A percentile compares a stretch with the other conserved stretches of the same genome.
These are phyloP conservation scores for Cremastinae sp. DNA, from an alignment of 2,888 invertebrate genomes.

Conservation along the genomic window DNA sequence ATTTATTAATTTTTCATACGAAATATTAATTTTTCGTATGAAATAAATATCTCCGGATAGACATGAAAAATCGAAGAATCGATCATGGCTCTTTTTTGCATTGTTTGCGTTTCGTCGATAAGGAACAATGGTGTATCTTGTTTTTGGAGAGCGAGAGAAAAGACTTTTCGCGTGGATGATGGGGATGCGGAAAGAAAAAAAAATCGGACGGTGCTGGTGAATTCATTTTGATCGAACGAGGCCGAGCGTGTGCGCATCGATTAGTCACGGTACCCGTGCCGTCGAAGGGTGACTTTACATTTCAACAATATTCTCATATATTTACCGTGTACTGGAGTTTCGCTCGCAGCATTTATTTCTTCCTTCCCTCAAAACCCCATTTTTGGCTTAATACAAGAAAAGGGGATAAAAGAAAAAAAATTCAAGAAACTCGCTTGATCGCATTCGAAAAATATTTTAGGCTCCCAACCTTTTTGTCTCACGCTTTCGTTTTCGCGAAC, in stretches of 20 bases:
- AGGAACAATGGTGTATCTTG: constrained; percentile 14
- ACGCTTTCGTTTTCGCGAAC: no score
- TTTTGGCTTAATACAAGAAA: no score
- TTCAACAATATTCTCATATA: constrained; percentile 42
- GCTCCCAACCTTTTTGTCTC: no score
- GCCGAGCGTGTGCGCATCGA: constrained; percentile 78
- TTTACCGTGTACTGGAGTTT: constrained; percentile 9
- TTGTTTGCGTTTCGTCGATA: constrained; percentile 15
- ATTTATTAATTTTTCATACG: no score
- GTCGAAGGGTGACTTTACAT: constrained; percentile 68
- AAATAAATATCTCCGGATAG: no score
- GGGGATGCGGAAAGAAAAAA: constrained; percentile 13
- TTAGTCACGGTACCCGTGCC: constrained; percentile 78
- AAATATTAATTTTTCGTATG: no score
- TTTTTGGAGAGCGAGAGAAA: not conserved
- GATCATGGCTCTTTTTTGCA: constrained; percentile 3
- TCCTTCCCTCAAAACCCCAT: constrained; percentile 6
- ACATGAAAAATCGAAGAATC: constrained; percentile 10
- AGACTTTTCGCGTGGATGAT: constrained; percentile 10
- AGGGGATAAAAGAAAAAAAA: no score
- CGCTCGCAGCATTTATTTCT: constrained; percentile 4
- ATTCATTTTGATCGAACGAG: constrained; percentile 71
- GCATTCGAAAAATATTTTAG: no score
- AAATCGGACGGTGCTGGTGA: constrained; percentile 61
- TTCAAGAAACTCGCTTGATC: no score